These are phyloP conservation scores for Xiphydria camelus DNA, from an alignment of 2,888 invertebrate genomes.

Conservation along the genomic window DNA sequence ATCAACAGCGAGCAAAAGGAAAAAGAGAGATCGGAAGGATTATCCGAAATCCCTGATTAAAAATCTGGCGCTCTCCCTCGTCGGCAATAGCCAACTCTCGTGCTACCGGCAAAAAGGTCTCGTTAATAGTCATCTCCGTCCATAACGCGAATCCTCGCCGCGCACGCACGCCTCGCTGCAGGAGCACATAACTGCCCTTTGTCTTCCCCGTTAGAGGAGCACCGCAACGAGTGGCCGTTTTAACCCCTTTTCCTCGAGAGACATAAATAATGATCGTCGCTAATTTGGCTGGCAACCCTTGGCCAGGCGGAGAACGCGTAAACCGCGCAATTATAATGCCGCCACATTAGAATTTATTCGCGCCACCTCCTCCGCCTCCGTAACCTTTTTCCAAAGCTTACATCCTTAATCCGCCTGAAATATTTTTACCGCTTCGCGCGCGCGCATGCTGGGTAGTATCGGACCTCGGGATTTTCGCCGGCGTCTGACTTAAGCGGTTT, in stretches of 20 bases:
- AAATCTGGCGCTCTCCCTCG: no score
- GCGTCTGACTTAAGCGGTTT: slow-evolving; percentile 33
- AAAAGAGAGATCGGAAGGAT: no score
- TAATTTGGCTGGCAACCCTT: slow-evolving; percentile 53
- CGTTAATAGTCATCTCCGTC: no score
- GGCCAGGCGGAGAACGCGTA: slow-evolving; percentile 38
- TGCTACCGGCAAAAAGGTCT: no score
- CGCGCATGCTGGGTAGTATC: slow-evolving; percentile 1
- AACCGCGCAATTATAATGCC: slow-evolving; percentile 57
- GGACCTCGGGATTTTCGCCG: slow-evolving; percentile 32
- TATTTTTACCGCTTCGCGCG: slow-evolving; percentile 41
- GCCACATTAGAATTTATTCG: slow-evolving; percentile 57
- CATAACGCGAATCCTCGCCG: no score
- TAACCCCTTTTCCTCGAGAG: slow-evolving; percentile 52
- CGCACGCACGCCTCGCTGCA: no score
- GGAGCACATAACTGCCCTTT: neutral
- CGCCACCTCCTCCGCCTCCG: slow-evolving; percentile 32
- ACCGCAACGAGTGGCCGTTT: slow-evolving; percentile 34
- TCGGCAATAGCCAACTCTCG: no score
- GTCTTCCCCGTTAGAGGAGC: neutral
- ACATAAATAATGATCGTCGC: slow-evolving; percentile 58
- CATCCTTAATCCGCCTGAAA: slow-evolving; percentile 54
- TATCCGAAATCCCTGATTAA: no score
- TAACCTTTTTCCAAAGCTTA: slow-evolving; percentile 55
- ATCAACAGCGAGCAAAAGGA: no score